phyloP scores from a whole-genome alignment of 2,888 invertebrate species.

The Cephus spinipes region DNA sequence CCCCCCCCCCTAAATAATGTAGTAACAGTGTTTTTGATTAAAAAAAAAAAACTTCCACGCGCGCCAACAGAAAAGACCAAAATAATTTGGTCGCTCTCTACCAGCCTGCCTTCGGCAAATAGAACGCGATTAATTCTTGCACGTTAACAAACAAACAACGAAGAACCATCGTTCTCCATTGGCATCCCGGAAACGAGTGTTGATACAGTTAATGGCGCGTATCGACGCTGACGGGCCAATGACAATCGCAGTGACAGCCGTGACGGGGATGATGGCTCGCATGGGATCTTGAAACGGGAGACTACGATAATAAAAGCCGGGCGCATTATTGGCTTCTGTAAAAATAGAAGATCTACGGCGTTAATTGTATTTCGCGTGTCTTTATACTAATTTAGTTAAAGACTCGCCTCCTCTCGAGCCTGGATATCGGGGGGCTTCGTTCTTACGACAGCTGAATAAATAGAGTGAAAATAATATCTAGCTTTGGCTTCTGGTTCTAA shows the following conservation, averaged over 20 bases:
- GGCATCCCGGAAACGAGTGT: slow-evolving; percentile 40
- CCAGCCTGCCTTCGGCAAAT: background rate
- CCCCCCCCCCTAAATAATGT: background rate
- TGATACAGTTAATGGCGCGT: slow-evolving; percentile 46
- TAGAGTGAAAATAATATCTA: slow-evolving; percentile 33
- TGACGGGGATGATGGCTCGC: slow-evolving; percentile 15
- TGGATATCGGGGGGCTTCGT: slow-evolving; percentile 12
- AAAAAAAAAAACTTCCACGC: background rate
- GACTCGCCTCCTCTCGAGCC: slow-evolving; percentile 20
- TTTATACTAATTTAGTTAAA: background rate
- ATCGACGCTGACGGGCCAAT: slow-evolving; percentile 36
- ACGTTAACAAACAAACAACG: background rate
- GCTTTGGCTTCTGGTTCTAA: slow-evolving; percentile 7
- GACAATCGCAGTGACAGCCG: slow-evolving; percentile 32
- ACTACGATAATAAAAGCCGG: slow-evolving; percentile 16
- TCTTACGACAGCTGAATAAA: slow-evolving; percentile 55
- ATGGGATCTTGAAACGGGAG: slow-evolving; percentile 17
- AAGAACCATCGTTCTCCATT: background rate
- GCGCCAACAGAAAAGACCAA: background rate
- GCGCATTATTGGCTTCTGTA: slow-evolving; percentile 53
- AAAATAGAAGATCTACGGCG: slow-evolving; percentile 41
- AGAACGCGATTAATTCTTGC: background rate
- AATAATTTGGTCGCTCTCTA: background rate
- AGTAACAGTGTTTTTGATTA: background rate
- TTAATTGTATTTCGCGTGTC: slow-evolving; percentile 48